These are phyloP conservation scores for Trichonephila inaurata DNA, from an alignment of 1,140 invertebrate species.

Conservation along the genomic window DNA sequence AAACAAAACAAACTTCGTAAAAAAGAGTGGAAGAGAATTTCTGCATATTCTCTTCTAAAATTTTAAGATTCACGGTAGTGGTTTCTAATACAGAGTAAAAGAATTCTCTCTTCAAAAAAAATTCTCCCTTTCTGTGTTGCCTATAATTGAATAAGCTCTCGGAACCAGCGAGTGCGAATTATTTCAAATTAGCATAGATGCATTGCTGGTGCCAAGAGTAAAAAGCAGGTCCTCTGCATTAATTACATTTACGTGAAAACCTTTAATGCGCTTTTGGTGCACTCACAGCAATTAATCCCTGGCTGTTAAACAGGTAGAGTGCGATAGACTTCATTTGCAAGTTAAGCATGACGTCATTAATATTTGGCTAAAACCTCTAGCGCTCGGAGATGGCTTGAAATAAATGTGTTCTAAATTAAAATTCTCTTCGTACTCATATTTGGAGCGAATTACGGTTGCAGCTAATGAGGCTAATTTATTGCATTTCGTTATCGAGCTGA, in stretches of 20 bases:
- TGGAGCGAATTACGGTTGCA: background rate
- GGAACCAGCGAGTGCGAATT: background rate
- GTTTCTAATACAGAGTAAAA: too few species aligned
- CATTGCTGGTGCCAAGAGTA: background rate
- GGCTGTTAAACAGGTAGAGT: background rate
- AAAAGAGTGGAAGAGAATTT: too few species aligned
- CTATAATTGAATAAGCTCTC: constrained; percentile 6
- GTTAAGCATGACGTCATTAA: background rate
- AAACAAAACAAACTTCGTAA: too few species aligned
- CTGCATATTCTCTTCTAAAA: too few species aligned
- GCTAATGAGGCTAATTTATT: constrained; percentile 16
- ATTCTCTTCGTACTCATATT: background rate
- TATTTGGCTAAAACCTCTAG: background rate
- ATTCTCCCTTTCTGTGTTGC: background rate
- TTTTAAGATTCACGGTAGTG: too few species aligned
- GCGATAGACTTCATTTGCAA: constrained; percentile 17
- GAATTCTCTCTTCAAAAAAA: background rate
- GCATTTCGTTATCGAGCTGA: background rate
- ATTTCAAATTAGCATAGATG: background rate
- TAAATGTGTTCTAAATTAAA: constrained; percentile 6
- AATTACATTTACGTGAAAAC: background rate
- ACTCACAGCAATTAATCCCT: background rate
- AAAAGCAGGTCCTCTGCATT: background rate
- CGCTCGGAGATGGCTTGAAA: background rate
- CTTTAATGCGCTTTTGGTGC: background rate